Evolutionary conservation across 2,888 invertebrate genomes (phyloP).

Genomic region (Drosophila parthenogenetica): DNA sequence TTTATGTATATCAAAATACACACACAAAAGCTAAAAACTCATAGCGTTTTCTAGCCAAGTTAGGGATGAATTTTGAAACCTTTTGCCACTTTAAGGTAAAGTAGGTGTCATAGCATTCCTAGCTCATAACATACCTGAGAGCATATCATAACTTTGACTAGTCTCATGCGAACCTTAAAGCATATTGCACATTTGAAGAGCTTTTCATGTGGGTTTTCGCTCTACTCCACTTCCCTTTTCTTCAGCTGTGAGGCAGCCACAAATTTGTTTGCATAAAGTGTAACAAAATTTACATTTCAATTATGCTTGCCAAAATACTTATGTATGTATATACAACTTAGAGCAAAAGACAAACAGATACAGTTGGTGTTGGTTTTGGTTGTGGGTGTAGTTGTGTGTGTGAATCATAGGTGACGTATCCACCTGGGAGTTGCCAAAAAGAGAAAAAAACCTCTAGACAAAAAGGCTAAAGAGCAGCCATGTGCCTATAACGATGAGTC

Average conservation of each 20-base stretch:
- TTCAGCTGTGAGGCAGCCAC: slow-evolving; percentile 30
- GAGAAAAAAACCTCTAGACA: slow-evolving; percentile 16
- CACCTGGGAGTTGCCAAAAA: slow-evolving; percentile 40
- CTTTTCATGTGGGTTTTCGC: slow-evolving; percentile 17
- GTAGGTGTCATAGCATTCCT: neutral
- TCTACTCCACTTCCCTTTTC: neutral
- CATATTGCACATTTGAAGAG: slow-evolving; percentile 16
- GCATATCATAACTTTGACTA: neutral
- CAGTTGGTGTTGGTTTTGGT: neutral
- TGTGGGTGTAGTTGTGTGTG: slow-evolving; percentile 6
- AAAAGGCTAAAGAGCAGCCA: slow-evolving; percentile 14
- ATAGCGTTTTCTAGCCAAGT: neutral
- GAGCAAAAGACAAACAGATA: slow-evolving; percentile 35
- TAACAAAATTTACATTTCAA: slow-evolving; percentile 74
- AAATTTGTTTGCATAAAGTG: slow-evolving; percentile 56
- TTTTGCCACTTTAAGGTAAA: neutral
- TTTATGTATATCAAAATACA: neutral
- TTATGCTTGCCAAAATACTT: slow-evolving; percentile 58
- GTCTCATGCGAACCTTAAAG: neutral
- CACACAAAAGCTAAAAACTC: neutral
- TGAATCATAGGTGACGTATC: slow-evolving; percentile 53
- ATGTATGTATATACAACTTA: slow-evolving; percentile 34
- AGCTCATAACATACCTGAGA: neutral
- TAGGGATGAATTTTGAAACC: too few relatives aligned
- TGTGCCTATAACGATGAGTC: slow-evolving; percentile 18